Conservation (phyloP, 2,797 vertebrate genomes). For the Gambelia wislizenii region DNA sequence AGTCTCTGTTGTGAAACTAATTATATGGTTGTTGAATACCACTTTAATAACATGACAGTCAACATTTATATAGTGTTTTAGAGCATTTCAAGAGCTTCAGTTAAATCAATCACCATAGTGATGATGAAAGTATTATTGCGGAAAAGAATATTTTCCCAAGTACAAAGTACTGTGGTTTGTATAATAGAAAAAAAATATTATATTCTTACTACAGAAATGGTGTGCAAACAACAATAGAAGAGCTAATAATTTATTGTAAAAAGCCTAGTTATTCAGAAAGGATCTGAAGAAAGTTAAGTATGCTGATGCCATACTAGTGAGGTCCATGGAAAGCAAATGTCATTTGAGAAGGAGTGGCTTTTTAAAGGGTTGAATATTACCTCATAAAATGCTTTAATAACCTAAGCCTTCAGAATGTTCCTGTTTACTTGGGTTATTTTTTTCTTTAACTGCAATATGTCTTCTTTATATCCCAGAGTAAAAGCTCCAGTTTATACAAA, state of each 20-base stretch:
- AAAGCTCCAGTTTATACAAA: constrained; percentile 37
- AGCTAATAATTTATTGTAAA: background rate
- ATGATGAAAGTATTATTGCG: background rate
- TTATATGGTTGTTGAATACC: background rate
- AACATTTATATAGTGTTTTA: background rate
- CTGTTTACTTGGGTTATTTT: constrained; percentile 7
- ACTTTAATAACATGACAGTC: background rate
- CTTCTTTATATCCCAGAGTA: constrained; percentile 14
- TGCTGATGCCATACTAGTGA: constrained; percentile 34
- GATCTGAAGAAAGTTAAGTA: background rate
- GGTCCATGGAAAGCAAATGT: constrained; percentile 54
- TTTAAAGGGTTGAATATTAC: background rate
- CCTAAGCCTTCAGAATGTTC: constrained; percentile 48
- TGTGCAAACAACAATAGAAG: background rate
- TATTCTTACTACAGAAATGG: background rate
- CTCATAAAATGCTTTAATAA: constrained; percentile 40
- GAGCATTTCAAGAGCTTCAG: background rate
- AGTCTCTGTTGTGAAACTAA: background rate
- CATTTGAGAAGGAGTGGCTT: constrained; percentile 39
- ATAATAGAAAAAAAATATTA: background rate
- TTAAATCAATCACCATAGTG: background rate
- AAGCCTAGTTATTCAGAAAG: background rate
- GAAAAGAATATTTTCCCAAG: background rate
- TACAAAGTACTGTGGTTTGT: background rate
- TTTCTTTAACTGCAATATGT: fast-evolving